Evolutionary conservation across 2,113 vertebrate species (phyloP).

Genomic region (Archilochus colubris): DNA sequence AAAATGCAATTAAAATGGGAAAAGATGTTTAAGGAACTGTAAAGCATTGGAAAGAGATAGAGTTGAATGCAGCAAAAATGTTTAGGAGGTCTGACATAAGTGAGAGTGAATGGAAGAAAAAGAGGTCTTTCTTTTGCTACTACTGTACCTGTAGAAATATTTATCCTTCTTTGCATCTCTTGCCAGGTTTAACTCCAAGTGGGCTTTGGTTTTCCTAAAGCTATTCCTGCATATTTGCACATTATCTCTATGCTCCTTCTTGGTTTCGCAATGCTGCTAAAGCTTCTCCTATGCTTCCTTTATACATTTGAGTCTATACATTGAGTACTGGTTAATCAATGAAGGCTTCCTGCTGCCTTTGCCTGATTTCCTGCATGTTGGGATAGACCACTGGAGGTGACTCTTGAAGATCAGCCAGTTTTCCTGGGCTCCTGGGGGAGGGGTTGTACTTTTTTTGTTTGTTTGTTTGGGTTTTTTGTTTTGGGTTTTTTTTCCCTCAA

Average conservation of each 20-base stretch:
- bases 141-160: background rate
- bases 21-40: background rate
- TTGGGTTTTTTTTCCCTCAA: no score
- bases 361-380: background rate
- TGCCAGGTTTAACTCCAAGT: background rate
- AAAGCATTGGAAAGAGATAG: background rate
- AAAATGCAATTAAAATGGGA: background rate
- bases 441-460: no score
- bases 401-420: background rate
- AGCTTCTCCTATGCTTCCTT: background rate
- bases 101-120: background rate
- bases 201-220: background rate
- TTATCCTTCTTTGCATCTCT: background rate
- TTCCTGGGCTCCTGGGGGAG: no score
- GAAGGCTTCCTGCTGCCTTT: background rate
- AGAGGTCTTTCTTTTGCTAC: background rate
- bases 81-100: background rate
- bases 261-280: accelerated
- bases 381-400: background rate
- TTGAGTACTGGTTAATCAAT: background rate
- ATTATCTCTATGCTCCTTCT: background rate
- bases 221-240: background rate
- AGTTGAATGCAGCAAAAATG: background rate
- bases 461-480: no score
- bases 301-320: background rate